These are phyloP conservation scores for Nymphalis io DNA, from an alignment of 1,140 invertebrate genomes.

Conservation along the genomic window DNA sequence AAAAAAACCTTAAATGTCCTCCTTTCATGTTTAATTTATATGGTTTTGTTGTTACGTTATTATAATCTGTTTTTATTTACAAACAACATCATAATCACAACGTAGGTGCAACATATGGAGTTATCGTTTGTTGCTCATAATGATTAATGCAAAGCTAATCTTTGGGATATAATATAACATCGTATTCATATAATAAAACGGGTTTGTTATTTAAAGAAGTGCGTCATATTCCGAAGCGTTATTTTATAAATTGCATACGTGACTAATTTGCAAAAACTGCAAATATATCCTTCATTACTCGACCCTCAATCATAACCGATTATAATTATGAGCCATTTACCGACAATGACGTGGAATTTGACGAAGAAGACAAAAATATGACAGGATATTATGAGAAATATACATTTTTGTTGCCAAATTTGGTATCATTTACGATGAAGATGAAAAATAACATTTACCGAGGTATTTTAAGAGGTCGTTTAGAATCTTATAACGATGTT, in stretches of 20 bases:
- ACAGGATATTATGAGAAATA: conserved; percentile 24
- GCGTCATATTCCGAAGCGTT: neutral
- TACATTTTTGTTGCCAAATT: conserved; percentile 25
- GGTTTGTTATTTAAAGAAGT: neutral
- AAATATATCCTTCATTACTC: neutral
- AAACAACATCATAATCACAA: no score
- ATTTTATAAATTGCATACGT: neutral
- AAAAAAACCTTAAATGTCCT: no score
- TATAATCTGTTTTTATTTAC: no score
- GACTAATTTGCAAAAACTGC: conserved; percentile 13
- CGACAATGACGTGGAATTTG: conserved; percentile 23
- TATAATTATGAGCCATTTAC: conserved; percentile 24
- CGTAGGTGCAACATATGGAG: no score
- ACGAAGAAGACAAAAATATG: conserved; percentile 12
- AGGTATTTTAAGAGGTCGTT: conserved; percentile 28
- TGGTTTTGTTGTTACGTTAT: no score
- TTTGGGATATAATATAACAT: no score
- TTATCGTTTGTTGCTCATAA: no score
- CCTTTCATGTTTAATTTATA: no score
- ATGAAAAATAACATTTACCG: conserved; percentile 4
- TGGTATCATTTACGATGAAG: conserved; percentile 3
- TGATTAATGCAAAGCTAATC: no score
- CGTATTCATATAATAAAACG: neutral
- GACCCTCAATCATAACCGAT: conserved; percentile 6
- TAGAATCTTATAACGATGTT: conserved; percentile 10